Conservation (phyloP, 2,113 vertebrate species). For the Zingel zingel region DNA sequence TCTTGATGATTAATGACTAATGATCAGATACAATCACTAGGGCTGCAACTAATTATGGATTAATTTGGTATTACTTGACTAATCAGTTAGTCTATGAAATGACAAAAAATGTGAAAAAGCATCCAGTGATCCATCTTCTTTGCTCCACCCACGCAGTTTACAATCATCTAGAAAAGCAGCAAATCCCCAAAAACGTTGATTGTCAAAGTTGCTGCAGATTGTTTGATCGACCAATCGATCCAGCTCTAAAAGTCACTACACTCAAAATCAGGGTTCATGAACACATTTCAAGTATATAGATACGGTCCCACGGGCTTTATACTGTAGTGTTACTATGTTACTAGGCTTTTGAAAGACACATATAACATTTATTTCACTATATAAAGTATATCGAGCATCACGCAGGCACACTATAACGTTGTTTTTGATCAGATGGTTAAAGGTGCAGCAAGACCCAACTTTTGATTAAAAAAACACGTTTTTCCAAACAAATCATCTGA, state of each 20-base stretch:
- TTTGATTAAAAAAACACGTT: not conserved
- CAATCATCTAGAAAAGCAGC: not conserved
- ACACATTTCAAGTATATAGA: not conserved
- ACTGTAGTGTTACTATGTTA: no score
- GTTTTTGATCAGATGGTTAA: not conserved
- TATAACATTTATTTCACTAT: not conserved
- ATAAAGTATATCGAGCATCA: not conserved
- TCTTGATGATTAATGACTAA: not conserved
- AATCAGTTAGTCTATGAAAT: not conserved
- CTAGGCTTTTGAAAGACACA: not conserved
- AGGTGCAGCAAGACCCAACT: not conserved
- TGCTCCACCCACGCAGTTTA: not conserved
- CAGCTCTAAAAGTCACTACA: not conserved
- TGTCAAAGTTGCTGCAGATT: not conserved
- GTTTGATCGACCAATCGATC: not conserved
- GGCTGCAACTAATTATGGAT: not conserved
- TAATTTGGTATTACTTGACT: no score
- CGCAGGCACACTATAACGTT: no score
- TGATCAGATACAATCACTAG: not conserved
- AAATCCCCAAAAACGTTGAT: no score
- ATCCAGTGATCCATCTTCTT: not conserved
- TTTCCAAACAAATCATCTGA: not conserved
- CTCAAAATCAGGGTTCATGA: not conserved
- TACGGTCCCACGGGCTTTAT: not conserved
- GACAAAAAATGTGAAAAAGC: not conserved